phyloP scores from a whole-genome alignment of 2,113 vertebrate species.

The Notothenia coriiceps region DNA sequence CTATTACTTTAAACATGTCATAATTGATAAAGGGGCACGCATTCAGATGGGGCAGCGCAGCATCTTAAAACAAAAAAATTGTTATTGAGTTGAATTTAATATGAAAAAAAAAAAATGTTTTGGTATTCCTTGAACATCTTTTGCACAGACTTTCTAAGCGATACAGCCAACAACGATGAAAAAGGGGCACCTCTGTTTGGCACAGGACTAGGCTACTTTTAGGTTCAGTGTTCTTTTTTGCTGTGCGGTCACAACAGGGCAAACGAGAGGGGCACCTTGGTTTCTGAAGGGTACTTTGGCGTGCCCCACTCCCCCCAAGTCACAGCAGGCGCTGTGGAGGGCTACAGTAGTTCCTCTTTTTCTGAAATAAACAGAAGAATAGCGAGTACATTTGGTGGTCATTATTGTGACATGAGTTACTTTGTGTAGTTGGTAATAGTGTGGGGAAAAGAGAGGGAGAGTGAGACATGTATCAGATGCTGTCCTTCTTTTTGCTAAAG shows the following conservation, averaged over 20 bases:
- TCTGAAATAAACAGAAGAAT: background rate
- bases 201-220: background rate
- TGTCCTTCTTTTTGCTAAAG: background rate
- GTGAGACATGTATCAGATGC: background rate
- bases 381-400: background rate
- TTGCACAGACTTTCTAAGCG: background rate
- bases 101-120: background rate
- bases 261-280: background rate
- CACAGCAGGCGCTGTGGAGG: too few species aligned
- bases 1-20: background rate
- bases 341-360: conserved; percentile 19
- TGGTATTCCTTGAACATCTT: background rate
- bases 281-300: background rate
- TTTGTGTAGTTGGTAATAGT: background rate
- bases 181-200: background rate
- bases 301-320: background rate
- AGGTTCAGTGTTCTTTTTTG: background rate
- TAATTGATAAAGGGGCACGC: background rate
- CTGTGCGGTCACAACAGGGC: background rate
- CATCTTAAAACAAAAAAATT: background rate
- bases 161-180: background rate
- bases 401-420: background rate
- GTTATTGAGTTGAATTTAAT: background rate
- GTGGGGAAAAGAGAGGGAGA: background rate
- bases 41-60: background rate